Base-by-base conservation (phyloP, 2,888 invertebrate species). In the Idaea aversata region DNA sequence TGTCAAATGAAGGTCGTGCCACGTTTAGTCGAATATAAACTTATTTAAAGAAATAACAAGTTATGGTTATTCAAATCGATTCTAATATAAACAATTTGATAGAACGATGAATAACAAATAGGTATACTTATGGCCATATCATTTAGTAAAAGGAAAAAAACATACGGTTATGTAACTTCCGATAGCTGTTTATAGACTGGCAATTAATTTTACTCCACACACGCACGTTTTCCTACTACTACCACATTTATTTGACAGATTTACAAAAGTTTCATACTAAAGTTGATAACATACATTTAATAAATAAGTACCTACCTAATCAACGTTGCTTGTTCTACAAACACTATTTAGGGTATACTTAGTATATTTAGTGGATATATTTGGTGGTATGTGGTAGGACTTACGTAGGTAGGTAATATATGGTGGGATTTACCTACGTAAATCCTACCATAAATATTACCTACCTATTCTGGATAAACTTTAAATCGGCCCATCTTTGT, bases 1-100 rank as follows among this genome's bases (percentile, higher is more conserved):
- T 90, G 91, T 91, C 92, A 88, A 87, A 84, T 86, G 88, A 83
- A 92, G 91, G 92, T 91, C 90, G 83, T 47, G 47, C 47, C 10
- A 47, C 47, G 47, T 47, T 36, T 47, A 10, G 38, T 5, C 15
- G 25, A 34, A 63, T 57, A 59, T 13, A 60, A 61, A 47, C 13
- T 38, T 36, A 13, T 34, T 34, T 34, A 38, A 25, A 34, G 47
- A 62, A 47, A 47, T 47, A 47, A 47, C 47, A 4, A 47, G 47
- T 47, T 47, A 47, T 13, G 47, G 10, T 47, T 62, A 10, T 38
- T 57, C 72, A 75, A 73, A 74, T 73, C 47, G 13, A 47, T 47
- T 47, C 47, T 47, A 47, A 47, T 47, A 47, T 10, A 47, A 47
- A 47, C 10, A 4, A 47, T 47, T 47, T 47, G 13, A 47, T 47